Base-by-base conservation (phyloP, 2,797 vertebrate species). In the Okamejei kenojei region DNA sequence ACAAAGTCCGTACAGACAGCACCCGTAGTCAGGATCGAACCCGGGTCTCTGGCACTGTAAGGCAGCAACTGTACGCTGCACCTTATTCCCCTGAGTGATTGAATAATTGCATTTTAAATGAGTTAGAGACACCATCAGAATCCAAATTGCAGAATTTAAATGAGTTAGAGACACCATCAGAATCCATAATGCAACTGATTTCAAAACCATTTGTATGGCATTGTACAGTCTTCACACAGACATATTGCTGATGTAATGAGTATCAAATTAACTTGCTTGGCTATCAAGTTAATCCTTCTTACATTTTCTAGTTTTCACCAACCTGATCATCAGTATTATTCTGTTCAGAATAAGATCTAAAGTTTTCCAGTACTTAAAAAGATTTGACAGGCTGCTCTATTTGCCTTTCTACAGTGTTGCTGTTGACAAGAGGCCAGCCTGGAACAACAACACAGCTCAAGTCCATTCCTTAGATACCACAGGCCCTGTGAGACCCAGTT, bases 381-480 rank as follows among this genome's bases (percentile, higher is more conserved):
- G 10, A 29, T 86, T 86, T 63, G n/a, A 63, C 6, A 32, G 63
- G 63, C 29, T 17, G 29, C 58, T 32, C 10, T 90, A 21, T 35
- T 26, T 91, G 23, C 35, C 15, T 26, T 38, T 23, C 6, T 92
- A 11, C 71, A 76, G 90, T 15, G 35, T 45, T 7, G 23, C 38
- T 29, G 26, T 38, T 29, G 90, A 92, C 5, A 32, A 17, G n/a
- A 63, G 63, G 63, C 61, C 68, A 92, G 17, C 93, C 45, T 73
- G 86, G 54, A 93, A 81, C 21, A 93, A 93, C 80, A 82, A 80
- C 65, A 61, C 32, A 63, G 45, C 68, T n/a, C 84, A 93, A 93
- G 71, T 71, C 21, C 68, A n/a, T 7, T 23, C 76, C 63, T 29
- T 77, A 81, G 68, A 91, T 63, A 29, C 61, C 32, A 81, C 35